These are phyloP conservation scores for Vulpes ferrilata DNA, from an alignment of 2,113 vertebrate genomes.

Conservation along the genomic window DNA sequence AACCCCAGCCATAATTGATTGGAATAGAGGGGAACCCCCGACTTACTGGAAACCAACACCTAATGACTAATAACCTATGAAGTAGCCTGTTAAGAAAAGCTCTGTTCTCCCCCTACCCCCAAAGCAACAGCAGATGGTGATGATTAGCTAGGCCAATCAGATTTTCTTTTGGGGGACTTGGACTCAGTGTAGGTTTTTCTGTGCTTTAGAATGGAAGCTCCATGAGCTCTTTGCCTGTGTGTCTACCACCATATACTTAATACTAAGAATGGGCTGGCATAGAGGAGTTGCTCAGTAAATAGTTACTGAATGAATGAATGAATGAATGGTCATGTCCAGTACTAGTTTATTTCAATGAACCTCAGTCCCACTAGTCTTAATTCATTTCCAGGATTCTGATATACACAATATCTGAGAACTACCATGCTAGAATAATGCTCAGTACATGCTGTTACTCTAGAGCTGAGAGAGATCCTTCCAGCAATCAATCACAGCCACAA, in stretches of 20 bases:
- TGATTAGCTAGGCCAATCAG: background rate
- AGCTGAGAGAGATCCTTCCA: background rate
- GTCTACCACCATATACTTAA: background rate
- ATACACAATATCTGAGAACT: background rate
- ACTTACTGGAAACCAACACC: background rate
- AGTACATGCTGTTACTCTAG: background rate
- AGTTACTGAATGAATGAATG: background rate
- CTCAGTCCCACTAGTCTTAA: background rate
- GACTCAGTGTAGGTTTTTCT: constrained; percentile 6
- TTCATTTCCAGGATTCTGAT: background rate
- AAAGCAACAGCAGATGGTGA: background rate
- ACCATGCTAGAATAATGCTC: background rate
- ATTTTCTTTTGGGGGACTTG: background rate
- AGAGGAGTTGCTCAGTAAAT: background rate
- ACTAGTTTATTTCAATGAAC: background rate
- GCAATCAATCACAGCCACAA: background rate
- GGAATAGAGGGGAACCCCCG: background rate
- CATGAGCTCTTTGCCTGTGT: background rate
- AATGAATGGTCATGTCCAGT: background rate
- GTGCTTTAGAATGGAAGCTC: background rate
- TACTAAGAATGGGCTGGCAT: background rate
- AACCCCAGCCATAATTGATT: background rate
- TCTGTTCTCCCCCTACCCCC: background rate
- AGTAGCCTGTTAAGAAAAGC: background rate
- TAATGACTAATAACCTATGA: background rate